Conservation (phyloP, 1,140 invertebrate genomes). For the Liolophura sinensis region DNA sequence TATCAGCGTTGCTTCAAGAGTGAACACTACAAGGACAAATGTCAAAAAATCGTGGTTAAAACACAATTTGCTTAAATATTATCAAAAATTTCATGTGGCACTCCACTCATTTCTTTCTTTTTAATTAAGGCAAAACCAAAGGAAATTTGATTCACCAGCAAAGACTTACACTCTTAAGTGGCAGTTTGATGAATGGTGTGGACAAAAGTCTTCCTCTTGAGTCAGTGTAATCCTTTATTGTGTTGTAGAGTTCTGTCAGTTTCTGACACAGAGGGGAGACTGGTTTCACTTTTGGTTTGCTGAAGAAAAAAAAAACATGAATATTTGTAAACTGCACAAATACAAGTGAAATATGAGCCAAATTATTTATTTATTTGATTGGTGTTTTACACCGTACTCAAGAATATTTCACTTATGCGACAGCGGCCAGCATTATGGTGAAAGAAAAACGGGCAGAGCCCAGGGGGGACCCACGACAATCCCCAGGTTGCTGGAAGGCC, state of each 20-base stretch:
- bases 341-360: background rate
- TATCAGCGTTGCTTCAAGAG: no score
- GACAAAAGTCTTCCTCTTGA: conserved; percentile 59
- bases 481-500: no score
- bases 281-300: conserved; percentile 31
- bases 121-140: no score
- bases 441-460: no score
- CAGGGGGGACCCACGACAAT: no score
- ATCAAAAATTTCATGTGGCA: no score
- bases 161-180: conserved; percentile 85
- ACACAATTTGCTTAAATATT: no score
- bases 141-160: no score
- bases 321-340: background rate
- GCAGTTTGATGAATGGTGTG: conserved; percentile 65
- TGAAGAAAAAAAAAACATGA: conserved; percentile 10
- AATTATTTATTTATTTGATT: conserved; percentile 2
- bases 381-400: background rate
- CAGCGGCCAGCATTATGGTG: background rate
- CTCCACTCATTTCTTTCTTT: no score
- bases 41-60: no score
- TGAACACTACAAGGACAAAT: no score
- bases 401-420: background rate
- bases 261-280: conserved; percentile 66
- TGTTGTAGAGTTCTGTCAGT: conserved; percentile 84
- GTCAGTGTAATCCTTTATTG: conserved; percentile 78